A percentile compares a stretch with the other conserved stretches of the same genome.
Conservation (phyloP, 2,113 vertebrate species). For the Cyanistes caeruleus region DNA sequence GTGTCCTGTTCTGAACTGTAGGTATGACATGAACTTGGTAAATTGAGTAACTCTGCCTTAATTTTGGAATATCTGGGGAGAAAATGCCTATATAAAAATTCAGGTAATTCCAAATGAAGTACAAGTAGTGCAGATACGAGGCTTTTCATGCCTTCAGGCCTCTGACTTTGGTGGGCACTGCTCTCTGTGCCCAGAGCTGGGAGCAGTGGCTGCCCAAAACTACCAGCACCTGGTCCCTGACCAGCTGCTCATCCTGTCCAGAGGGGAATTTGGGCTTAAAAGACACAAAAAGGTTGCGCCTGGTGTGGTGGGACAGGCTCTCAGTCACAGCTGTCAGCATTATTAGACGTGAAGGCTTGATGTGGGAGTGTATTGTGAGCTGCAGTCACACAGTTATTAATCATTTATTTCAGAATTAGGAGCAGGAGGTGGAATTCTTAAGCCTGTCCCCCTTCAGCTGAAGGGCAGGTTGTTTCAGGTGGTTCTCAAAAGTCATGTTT, state of each 20-base stretch:
- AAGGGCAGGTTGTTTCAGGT: not conserved
- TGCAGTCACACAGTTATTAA: not conserved
- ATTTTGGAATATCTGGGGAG: not conserved
- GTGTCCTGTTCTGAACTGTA: not conserved
- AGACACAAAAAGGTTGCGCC: not conserved
- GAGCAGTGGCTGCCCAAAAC: not conserved
- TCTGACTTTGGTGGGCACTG: not conserved
- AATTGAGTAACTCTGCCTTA: not conserved
- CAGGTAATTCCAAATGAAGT: not conserved
- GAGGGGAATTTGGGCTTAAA: not conserved
- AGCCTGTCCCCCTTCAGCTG: not conserved
- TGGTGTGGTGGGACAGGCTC: not conserved
- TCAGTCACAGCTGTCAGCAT: not conserved
- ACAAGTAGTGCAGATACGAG: not conserved
- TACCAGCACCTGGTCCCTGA: rapidly evolving
- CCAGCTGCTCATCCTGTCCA: not conserved
- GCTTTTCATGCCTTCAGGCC: not conserved
- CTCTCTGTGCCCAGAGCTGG: not conserved
- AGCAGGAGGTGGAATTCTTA: not conserved
- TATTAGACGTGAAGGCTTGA: not conserved
- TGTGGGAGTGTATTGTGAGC: not conserved
- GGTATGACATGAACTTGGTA: not conserved
- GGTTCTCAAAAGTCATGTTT: not conserved
- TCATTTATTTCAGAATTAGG: not conserved
- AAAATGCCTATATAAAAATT: not conserved